Base-by-base conservation (phyloP, 1,140 invertebrate species). In the Bombus soroeensis region DNA sequence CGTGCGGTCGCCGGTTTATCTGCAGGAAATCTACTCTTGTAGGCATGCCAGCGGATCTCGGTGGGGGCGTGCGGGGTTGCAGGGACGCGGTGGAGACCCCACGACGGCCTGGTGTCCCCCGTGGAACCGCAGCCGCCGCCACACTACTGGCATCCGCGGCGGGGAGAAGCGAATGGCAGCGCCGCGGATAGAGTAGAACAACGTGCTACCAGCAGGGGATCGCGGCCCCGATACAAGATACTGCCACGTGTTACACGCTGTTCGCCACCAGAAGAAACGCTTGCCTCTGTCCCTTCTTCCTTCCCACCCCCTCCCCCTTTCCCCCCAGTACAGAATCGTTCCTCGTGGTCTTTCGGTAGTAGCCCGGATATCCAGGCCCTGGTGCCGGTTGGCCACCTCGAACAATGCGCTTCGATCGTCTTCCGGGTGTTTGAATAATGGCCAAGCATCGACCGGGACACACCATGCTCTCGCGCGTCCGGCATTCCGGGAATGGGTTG, bases 191-290 rank as follows among this genome's bases (percentile, higher is more conserved):
- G 91, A 91, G 77, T 88, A 89, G 90, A 93, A 93, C 92, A 92
- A 88, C 91, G 91, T 91, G 93, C 92, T 93, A 93, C 91, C 94
- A 95, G 94, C 94, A 89, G 94, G 94, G 91, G 90, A 90, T 75
- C 93, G 92, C 91, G 88, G 92, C 88, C 88, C 88, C 92, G 94
- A 95, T 95, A 95, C 94, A 95, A 95, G 94, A 95, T 95, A 95
- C 94, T 93, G 93, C 93, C 94, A 94, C 94, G 94, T 95, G 94
- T 95, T 94, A 95, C 94, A 95, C 92, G 94, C 91, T 95, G 94
- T 95, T 95, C 93, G 94, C 94, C 94, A 95, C 94, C 93, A 94
- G 93, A 93, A 95, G 94, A 93, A 94, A 94, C 93, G 91, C 92
- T 87, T 90, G 90, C 32, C 66, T 39, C 47, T 59, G 25, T 39